A percentile compares a stretch with the other conserved stretches of the same genome.
phyloP scores from a whole-genome alignment of 2,888 invertebrate genomes.

The Opisthograptis luteolata region DNA sequence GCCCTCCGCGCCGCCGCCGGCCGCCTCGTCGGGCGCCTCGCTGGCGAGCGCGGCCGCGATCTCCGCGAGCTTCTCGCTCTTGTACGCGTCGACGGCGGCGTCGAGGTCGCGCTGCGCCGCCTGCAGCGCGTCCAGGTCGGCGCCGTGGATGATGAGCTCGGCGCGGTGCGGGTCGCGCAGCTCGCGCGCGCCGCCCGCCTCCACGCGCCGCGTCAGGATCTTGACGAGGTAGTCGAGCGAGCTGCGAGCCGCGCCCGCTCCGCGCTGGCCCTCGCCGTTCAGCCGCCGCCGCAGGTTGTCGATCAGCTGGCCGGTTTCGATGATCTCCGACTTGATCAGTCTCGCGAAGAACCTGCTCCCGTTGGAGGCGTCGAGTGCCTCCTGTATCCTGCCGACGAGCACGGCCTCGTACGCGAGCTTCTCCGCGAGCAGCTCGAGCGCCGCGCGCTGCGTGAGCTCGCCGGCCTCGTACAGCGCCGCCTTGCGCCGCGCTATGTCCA shows the following conservation, averaged over 20 bases:
- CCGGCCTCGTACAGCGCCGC: conserved; percentile 87
- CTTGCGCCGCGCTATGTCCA: conserved; percentile 87
- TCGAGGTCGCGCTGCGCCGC: conserved; percentile 85
- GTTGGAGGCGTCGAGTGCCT: conserved; percentile 85
- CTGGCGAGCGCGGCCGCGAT: conserved; percentile 88
- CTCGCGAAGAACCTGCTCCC: conserved; percentile 84
- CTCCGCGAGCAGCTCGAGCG: conserved; percentile 89
- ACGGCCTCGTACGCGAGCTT: conserved; percentile 92
- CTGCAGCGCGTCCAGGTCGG: conserved; percentile 79
- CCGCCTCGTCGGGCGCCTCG: conserved; percentile 86
- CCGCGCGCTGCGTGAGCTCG: conserved; percentile 87
- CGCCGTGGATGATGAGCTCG: conserved; percentile 71
- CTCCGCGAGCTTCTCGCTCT: conserved; percentile 87
- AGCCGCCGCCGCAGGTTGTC: conserved; percentile 88
- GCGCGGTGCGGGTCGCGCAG: conserved; percentile 56
- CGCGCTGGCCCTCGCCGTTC: conserved; percentile 79
- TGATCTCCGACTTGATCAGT: conserved; percentile 87
- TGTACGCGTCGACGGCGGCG: conserved; percentile 86
- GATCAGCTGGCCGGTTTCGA: conserved; percentile 91
- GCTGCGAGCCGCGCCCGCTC: conserved; percentile 65
- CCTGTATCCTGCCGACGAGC: conserved; percentile 87
- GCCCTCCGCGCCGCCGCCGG: conserved; percentile 75
- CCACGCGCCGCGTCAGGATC: conserved; percentile 89
- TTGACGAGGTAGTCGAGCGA: conserved; percentile 89
- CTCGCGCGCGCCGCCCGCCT: conserved; percentile 64